phyloP scores from a whole-genome alignment of 2,113 vertebrate species.

The Heterotis niloticus region DNA sequence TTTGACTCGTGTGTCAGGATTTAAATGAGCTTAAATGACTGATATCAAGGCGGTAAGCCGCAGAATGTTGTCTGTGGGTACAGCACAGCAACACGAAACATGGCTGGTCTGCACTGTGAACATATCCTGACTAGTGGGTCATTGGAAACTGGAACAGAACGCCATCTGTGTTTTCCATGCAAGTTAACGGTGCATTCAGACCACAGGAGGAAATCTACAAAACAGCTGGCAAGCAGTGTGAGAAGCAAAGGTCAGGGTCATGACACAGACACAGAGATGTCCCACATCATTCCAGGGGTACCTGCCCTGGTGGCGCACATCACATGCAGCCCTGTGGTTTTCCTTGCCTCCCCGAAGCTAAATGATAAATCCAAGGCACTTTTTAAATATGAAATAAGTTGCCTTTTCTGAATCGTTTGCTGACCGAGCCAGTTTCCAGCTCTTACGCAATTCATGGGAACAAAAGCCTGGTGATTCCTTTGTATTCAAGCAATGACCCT shows the following conservation, averaged over 20 bases:
- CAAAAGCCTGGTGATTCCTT: too few species aligned
- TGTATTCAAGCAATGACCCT: too few species aligned
- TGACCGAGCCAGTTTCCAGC: too few species aligned
- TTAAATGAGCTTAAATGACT: not conserved
- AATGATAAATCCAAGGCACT: too few species aligned
- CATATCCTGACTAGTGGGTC: not conserved
- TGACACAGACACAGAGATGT: not conserved
- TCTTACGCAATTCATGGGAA: too few species aligned
- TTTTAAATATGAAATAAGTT: too few species aligned
- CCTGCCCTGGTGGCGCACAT: too few species aligned
- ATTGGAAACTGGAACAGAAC: not conserved
- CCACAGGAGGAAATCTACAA: not conserved
- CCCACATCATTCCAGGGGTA: not conserved
- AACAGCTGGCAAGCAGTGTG: not conserved
- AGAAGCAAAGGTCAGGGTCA: slow-evolving; percentile 1
- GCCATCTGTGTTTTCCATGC: not conserved
- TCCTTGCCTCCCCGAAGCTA: too few species aligned
- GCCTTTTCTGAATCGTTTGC: too few species aligned
- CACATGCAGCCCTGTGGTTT: too few species aligned
- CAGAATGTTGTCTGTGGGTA: not conserved
- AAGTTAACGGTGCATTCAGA: not conserved
- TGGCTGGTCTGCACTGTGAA: not conserved
- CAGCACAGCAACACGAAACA: not conserved
- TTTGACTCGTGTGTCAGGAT: not conserved
- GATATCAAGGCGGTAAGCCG: not conserved